Conservation (phyloP, 2,797 vertebrate species). For the Pseudotriccus pelzelni region DNA sequence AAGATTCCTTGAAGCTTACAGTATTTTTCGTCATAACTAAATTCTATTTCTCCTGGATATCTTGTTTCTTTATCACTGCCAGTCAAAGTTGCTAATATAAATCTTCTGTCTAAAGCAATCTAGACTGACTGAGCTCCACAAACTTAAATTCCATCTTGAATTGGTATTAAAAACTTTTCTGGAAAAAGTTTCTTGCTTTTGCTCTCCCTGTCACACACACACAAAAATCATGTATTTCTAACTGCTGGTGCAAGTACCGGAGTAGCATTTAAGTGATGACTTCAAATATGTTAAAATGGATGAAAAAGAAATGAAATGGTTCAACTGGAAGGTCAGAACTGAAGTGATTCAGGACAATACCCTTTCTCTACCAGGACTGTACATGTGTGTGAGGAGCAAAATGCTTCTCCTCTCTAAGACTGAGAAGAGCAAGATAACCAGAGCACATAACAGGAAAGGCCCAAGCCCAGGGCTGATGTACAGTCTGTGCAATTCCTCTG, state of each 20-base stretch:
- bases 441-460: not conserved
- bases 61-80: not conserved
- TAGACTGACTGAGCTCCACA: not conserved
- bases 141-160: not conserved
- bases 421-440: not conserved
- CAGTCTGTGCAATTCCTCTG: not conserved
- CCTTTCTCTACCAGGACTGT: not conserved
- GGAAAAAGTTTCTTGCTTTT: not conserved
- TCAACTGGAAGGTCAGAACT: not conserved
- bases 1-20: slow-evolving; percentile 6
- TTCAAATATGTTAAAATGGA: not conserved
- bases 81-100: not conserved
- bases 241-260: not conserved
- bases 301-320: not conserved
- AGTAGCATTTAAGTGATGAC: not conserved
- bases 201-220: not conserved
- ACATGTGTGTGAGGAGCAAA: not conserved
- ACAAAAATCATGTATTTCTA: not conserved
- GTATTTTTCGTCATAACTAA: not conserved
- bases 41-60: not conserved
- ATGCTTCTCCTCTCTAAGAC: not conserved
- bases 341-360: not conserved
- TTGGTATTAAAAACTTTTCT: not conserved
- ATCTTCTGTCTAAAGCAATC: not conserved
- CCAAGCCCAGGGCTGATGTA: not conserved